phyloP scores from a whole-genome alignment of 1,140 invertebrate genomes.

The Drosophila bifasciata region DNA sequence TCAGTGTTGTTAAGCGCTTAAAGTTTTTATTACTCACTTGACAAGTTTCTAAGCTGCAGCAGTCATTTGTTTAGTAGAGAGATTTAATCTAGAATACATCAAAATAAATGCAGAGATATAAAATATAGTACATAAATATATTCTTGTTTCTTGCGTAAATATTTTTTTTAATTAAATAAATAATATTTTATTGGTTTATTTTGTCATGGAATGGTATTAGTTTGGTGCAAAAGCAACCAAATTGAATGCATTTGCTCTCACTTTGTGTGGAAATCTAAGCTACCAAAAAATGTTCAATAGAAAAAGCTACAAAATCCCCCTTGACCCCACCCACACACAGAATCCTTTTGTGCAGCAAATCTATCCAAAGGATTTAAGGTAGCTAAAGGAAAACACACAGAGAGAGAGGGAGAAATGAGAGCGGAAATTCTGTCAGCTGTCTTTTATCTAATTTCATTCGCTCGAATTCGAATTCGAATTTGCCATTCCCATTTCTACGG shows the following conservation, averaged over 20 bases:
- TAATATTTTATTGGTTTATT: not conserved
- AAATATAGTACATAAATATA: no score
- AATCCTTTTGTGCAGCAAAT: slow-evolving; percentile 13
- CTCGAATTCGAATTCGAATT: slow-evolving; percentile 4
- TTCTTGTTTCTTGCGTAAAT: no score
- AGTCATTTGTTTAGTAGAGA: no score
- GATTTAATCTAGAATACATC: no score
- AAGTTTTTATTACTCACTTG: no score
- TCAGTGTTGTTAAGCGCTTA: no score
- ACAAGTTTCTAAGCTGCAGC: no score
- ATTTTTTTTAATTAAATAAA: no score
- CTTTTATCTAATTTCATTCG: slow-evolving; percentile 19
- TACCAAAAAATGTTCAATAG: no score
- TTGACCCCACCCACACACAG: no score
- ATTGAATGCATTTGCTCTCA: slow-evolving; percentile 13
- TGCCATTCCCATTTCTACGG: not conserved
- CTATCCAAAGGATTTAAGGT: slow-evolving; percentile 5
- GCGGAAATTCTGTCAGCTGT: slow-evolving; percentile 14
- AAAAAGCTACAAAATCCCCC: not conserved
- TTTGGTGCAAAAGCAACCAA: not conserved
- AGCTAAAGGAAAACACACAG: not conserved
- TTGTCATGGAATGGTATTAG: no score
- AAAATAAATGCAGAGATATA: no score
- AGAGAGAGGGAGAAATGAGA: not conserved
- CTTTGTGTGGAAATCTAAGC: slow-evolving; percentile 2